A percentile compares a stretch with the other conserved stretches of the same genome.
Evolutionary conservation across 2,888 invertebrate genomes (phyloP).

Genomic region (Leptopilina drosophilae): DNA sequence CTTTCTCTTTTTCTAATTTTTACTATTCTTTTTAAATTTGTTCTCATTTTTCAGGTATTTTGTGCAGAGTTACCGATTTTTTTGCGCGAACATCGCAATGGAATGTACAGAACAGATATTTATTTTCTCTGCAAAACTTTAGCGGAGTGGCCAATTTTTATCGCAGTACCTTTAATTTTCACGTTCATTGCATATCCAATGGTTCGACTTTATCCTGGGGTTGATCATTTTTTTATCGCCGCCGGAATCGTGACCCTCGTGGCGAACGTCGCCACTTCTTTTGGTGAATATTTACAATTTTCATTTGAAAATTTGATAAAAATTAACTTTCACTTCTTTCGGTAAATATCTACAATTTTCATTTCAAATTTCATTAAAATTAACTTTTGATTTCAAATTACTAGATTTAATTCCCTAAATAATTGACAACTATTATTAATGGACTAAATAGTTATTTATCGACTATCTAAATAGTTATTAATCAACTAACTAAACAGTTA

Average conservation of each 20-base stretch:
- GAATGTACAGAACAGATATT: slow-evolving; percentile 93
- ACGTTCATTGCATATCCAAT: slow-evolving; percentile 91
- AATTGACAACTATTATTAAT: too few relatives aligned
- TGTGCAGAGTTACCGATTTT: slow-evolving; percentile 93
- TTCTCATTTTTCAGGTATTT: slow-evolving; percentile 83
- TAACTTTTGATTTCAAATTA: too few relatives aligned
- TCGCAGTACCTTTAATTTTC: slow-evolving; percentile 89
- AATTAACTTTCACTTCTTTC: slow-evolving; percentile 82
- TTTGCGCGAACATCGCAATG: slow-evolving; percentile 91
- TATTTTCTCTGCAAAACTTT: slow-evolving; percentile 95
- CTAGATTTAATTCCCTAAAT: too few relatives aligned
- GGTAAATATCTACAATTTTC: slow-evolving; percentile 79
- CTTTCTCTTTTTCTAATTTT: too few relatives aligned
- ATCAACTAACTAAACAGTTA: too few relatives aligned
- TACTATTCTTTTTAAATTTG: neutral
- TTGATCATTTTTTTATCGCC: slow-evolving; percentile 85
- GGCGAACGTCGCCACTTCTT: slow-evolving; percentile 92
- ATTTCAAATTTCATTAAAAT: too few relatives aligned
- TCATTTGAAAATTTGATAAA: too few relatives aligned
- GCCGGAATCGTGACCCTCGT: slow-evolving; percentile 88
- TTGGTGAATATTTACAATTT: slow-evolving; percentile 80
- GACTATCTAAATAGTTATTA: too few relatives aligned
- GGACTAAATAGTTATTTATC: too few relatives aligned
- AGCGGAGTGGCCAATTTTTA: slow-evolving; percentile 92
- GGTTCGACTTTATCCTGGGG: slow-evolving; percentile 88